phyloP scores from a whole-genome alignment of 2,888 invertebrate species.

The Oligia fasciuncula region DNA sequence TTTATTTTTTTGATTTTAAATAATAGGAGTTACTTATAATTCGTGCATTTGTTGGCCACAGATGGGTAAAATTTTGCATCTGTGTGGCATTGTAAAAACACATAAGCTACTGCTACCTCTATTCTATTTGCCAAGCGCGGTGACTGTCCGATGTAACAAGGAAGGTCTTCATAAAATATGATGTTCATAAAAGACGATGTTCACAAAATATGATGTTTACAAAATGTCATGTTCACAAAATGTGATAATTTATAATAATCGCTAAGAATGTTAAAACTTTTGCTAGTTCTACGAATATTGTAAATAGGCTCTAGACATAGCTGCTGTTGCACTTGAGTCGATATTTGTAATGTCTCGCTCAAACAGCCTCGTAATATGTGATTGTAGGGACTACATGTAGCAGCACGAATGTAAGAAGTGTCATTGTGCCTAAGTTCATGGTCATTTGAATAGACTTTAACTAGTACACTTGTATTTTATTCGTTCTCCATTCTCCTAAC shows the following conservation, averaged over 20 bases:
- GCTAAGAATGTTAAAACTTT: too few species aligned
- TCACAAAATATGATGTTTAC: not conserved
- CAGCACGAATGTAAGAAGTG: too few species aligned
- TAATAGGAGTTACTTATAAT: not conserved
- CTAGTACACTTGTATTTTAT: too few species aligned
- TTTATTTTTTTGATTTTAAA: not conserved
- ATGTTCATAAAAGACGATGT: not conserved
- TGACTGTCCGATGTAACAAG: not conserved
- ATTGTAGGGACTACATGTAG: constrained; percentile 12
- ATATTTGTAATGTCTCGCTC: constrained; percentile 64
- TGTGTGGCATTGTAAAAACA: too few species aligned
- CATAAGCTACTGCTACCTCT: not conserved
- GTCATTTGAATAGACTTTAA: too few species aligned
- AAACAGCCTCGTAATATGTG: constrained; percentile 64
- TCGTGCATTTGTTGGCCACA: not conserved
- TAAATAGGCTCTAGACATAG: constrained; percentile 32
- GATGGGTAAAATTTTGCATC: not conserved
- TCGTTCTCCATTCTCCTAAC: too few species aligned
- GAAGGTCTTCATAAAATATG: not conserved
- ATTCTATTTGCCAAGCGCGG: not conserved
- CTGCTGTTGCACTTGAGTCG: constrained; percentile 64
- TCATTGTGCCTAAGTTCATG: too few species aligned
- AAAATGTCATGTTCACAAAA: not conserved
- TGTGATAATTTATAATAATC: too few species aligned
- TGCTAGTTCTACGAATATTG: constrained; percentile 5